Base-by-base conservation (phyloP, 2,797 vertebrate species). In the Syndactyla subalaris region DNA sequence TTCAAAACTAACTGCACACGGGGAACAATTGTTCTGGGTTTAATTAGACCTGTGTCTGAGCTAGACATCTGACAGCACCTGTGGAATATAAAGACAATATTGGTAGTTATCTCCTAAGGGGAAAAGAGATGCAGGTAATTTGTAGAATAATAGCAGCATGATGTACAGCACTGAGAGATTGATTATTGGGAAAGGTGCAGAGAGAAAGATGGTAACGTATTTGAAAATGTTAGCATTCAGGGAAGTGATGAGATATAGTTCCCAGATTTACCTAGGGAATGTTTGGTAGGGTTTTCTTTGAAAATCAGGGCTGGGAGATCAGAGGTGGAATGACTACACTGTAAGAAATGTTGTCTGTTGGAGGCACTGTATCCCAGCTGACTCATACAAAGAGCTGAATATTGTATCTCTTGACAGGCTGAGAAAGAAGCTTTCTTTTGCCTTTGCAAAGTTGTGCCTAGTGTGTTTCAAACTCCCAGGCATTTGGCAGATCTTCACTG, bases 391-490 rank as follows among this genome's bases (percentile, higher is more conserved):
- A 78, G 58, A 81, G 38, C 2, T 86, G 36, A 73, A 89, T 55
- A 67, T 30, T 70, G 8, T 73, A 39, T 74, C 63, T 91, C 85
- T 85, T 91, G 89, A 89, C 85, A 91, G 58, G 27, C 78, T 85
- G 85, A 83, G 75, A 85, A 92, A 76, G 65, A 70, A 70, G 10
- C 5, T 85, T 92, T 74, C 68, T 89, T 85, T 80, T 68, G 16
- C 81, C 54, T 80, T 80, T 89, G 58, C 34, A 46, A 95, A 91
- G 87, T 96, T 94, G 75, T 94, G 75, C 88, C 88, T 92, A 84
- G 52, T 90, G 73, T 63, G 26, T 94, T 88, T 90, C 62, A 75
- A 92, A 86, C 93, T 94, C 66, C 34, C 21, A 63, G 68, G 39
- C 38, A 72, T 71, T 83, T 96, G 93, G 82, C 90, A 95, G 85